Conservation (phyloP, 2,113 vertebrate genomes). For the Toxotes chatareus region DNA sequence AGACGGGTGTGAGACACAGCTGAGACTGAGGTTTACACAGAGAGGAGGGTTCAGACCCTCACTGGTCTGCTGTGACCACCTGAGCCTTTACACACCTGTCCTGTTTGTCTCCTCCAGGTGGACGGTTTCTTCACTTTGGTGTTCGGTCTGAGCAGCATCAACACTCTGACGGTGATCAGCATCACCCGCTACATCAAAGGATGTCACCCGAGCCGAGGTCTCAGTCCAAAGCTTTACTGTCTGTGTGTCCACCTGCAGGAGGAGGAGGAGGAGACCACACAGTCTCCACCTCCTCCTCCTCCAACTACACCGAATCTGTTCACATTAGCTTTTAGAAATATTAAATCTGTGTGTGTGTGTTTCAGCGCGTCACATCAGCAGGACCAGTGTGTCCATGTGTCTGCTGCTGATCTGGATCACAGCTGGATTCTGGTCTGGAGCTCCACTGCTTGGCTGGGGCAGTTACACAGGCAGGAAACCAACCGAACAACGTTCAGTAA, state of each 20-base stretch:
- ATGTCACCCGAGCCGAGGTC: slow-evolving; percentile 85
- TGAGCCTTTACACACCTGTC: not conserved
- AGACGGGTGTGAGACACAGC: not conserved
- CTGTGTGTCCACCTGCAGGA: no score
- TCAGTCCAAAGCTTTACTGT: not conserved
- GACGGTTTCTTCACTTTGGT: slow-evolving; percentile 90
- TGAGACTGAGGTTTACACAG: not conserved
- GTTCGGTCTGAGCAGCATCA: slow-evolving; percentile 90
- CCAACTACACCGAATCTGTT: no score
- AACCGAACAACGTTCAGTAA: not conserved
- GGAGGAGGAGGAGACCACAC: not conserved
- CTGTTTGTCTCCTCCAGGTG: slow-evolving; percentile 79
- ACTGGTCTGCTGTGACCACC: not conserved
- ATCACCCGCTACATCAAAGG: slow-evolving; percentile 88
- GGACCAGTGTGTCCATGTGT: slow-evolving; percentile 76
- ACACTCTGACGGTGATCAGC: slow-evolving; percentile 89
- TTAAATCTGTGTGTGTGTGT: slow-evolving; percentile 4
- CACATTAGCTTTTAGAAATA: not conserved
- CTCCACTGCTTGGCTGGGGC: slow-evolving; percentile 89
- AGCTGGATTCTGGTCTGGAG: slow-evolving; percentile 88
- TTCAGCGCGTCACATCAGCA: slow-evolving; percentile 85
- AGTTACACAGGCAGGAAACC: slow-evolving; percentile 86
- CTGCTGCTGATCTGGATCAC: slow-evolving; percentile 86
- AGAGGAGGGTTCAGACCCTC: no score
- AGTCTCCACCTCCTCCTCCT: not conserved